phyloP scores from a whole-genome alignment of 2,888 invertebrate species.

The Hypsopygia costalis region DNA sequence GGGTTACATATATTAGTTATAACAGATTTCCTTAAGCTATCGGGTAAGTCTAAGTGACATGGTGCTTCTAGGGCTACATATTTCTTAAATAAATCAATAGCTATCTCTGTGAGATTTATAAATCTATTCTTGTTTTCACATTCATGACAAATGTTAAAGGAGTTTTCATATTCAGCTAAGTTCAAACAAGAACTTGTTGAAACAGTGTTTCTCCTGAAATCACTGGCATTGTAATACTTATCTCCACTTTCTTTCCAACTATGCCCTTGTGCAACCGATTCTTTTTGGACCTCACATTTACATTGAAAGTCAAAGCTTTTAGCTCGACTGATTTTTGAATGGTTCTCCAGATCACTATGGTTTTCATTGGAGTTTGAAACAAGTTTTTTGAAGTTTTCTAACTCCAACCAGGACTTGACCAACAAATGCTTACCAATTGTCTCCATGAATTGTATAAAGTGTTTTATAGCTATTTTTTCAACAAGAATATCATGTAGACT shows the following conservation, averaged over 20 bases:
- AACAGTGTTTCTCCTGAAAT: conserved; percentile 18
- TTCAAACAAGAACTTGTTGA: conserved; percentile 56
- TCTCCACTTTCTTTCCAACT: conserved; percentile 41
- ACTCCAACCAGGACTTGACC: conserved; percentile 88
- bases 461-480: conserved; percentile 89
- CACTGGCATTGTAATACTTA: conserved; percentile 30
- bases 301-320: conserved; percentile 58
- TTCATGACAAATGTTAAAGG: conserved; percentile 25
- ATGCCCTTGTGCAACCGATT: conserved; percentile 35
- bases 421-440: conserved; percentile 83
- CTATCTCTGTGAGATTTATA: conserved; percentile 75
- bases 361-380: conserved; percentile 26
- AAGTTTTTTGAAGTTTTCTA: conserved; percentile 82
- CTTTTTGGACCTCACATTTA: conserved; percentile 31
- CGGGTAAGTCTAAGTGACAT: conserved; percentile 80
- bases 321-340: conserved; percentile 48
- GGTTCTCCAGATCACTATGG: conserved; percentile 30
- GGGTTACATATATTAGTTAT: conserved; percentile 85
- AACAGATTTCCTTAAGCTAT: conserved; percentile 78
- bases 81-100: conserved; percentile 87
- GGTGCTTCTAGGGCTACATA: conserved; percentile 87
- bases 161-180: conserved; percentile 37
- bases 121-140: conserved; percentile 27
- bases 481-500: conserved; percentile 87
- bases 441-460: conserved; percentile 93